Evolutionary conservation across 2,888 invertebrate species (phyloP).

Genomic region (Agonopterix subpropinquella): DNA sequence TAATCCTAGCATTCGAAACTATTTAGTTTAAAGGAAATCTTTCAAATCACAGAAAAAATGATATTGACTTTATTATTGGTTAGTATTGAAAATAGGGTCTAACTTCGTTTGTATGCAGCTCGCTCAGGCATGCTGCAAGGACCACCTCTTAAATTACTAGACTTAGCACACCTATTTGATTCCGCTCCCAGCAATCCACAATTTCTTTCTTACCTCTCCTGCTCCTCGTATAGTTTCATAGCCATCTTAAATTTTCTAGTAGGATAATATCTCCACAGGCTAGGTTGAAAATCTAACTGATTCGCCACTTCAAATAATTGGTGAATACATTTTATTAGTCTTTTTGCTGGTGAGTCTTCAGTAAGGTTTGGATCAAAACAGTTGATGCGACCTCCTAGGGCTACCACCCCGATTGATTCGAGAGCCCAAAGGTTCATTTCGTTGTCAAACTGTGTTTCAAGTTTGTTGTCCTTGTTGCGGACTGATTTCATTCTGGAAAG

Average conservation of each 20-base stretch:
- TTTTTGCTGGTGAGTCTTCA: slow-evolving; percentile 42
- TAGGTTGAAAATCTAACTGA: slow-evolving; percentile 45
- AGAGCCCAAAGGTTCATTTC: slow-evolving; percentile 79
- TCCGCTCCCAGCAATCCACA: no score
- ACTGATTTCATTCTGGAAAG: slow-evolving; percentile 66
- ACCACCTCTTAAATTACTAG: no score
- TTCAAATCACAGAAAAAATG: no score
- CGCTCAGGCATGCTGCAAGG: no score
- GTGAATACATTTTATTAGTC: slow-evolving; percentile 45
- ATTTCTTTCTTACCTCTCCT: slow-evolving; percentile 32
- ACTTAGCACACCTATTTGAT: no score
- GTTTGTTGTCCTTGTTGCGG: slow-evolving; percentile 51
- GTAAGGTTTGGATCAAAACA: slow-evolving; percentile 44
- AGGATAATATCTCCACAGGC: slow-evolving; percentile 37
- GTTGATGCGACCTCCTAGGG: slow-evolving; percentile 50
- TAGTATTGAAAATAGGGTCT: no score
- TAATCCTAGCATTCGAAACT: no score
- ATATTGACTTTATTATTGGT: no score
- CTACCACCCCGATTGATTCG: slow-evolving; percentile 68
- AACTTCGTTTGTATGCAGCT: background rate
- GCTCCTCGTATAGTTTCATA: slow-evolving; percentile 45
- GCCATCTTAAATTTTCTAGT: slow-evolving; percentile 41
- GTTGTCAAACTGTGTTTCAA: slow-evolving; percentile 69
- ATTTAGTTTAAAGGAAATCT: no score
- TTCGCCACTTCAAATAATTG: slow-evolving; percentile 31